Conservation (phyloP, 2,888 invertebrate species). For the Lochmaea capreae region DNA sequence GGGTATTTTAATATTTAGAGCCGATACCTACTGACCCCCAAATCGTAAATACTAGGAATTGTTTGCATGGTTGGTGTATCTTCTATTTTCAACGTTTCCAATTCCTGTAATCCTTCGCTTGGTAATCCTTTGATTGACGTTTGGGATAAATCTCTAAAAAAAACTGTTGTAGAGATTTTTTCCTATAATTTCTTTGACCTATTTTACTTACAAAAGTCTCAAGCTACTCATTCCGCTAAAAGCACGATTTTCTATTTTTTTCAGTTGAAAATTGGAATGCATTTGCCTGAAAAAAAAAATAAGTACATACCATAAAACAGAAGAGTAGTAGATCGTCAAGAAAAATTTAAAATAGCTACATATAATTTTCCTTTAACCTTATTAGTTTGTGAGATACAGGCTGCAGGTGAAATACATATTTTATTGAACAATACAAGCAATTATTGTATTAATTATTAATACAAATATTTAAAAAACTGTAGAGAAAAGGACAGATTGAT, state of each 20-base stretch:
- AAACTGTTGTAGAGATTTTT: conserved; percentile 4
- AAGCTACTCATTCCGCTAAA: conserved; percentile 77
- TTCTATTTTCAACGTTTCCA: conserved; percentile 79
- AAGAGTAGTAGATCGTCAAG: background rate
- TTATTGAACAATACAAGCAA: no score
- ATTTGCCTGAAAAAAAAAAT: conserved; percentile 71
- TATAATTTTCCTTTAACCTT: no score
- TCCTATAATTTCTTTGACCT: conserved; percentile 30
- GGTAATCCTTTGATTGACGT: conserved; percentile 82
- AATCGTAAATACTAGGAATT: conserved; percentile 86
- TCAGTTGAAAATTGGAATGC: conserved; percentile 76
- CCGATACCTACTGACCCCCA: conserved; percentile 69
- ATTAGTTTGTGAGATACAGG: no score
- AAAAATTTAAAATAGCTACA: no score
- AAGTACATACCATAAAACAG: no score
- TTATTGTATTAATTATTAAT: no score
- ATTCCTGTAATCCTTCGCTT: conserved; percentile 75
- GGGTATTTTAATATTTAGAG: background rate
- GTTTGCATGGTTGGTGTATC: conserved; percentile 81
- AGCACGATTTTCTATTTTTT: conserved; percentile 72
- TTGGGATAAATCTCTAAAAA: conserved; percentile 82
- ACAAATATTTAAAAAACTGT: no score
- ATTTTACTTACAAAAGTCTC: conserved; percentile 75
- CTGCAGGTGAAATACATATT: no score
- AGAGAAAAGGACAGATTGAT: no score